A percentile compares a stretch with the other conserved stretches of the same genome.
These are phyloP conservation scores for Lasioglossum marginatum DNA, from an alignment of 2,888 invertebrate species.

Conservation along the genomic window DNA sequence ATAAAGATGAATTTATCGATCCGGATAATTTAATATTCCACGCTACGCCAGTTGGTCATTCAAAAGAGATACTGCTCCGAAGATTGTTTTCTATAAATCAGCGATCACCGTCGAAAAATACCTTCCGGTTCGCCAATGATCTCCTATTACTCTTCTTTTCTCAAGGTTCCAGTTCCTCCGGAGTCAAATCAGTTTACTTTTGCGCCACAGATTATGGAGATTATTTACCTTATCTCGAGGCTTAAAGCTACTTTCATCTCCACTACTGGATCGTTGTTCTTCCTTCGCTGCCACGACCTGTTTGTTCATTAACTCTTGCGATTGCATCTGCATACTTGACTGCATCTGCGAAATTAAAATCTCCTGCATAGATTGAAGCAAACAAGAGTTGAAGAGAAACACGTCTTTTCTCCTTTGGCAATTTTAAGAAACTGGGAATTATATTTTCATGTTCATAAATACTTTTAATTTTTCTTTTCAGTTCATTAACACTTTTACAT, in stretches of 20 bases:
- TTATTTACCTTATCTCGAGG: background rate
- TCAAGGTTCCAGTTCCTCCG: background rate
- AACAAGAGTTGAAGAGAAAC: background rate
- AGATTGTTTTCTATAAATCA: slow-evolving; percentile 1
- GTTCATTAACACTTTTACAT: too few relatives aligned
- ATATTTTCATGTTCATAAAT: too few relatives aligned
- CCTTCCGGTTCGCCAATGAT: background rate
- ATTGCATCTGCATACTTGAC: background rate
- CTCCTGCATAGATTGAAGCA: background rate
- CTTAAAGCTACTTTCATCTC: background rate
- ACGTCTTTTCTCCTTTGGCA: background rate
- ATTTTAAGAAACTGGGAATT: too few relatives aligned
- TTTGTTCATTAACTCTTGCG: background rate
- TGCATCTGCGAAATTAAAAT: background rate
- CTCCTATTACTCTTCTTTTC: background rate
- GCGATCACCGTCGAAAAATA: background rate
- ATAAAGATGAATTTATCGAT: background rate
- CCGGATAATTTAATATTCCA: background rate
- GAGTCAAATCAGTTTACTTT: background rate
- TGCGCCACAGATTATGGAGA: background rate
- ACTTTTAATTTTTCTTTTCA: too few relatives aligned
- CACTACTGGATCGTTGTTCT: background rate
- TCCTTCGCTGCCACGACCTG: background rate
- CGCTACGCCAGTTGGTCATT: background rate
- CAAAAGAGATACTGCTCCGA: background rate